Evolutionary conservation across 2,797 vertebrate species (phyloP).

Genomic region (Rousettus madagascariensis): DNA sequence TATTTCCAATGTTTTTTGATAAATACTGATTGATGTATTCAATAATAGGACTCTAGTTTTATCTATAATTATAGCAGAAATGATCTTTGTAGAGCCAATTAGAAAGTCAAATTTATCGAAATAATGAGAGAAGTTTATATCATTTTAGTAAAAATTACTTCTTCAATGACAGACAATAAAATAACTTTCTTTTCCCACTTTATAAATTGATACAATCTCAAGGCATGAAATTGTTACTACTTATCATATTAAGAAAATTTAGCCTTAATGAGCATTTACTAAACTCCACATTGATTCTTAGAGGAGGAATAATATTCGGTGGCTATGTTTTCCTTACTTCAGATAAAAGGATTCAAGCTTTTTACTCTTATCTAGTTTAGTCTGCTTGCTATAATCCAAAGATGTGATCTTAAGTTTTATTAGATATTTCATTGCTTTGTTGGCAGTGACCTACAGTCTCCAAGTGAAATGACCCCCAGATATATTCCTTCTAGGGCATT

Average conservation of each 20-base stretch:
- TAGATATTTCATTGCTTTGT: slow-evolving; percentile 81
- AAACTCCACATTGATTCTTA: slow-evolving; percentile 57
- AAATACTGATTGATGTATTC: background rate
- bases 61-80: slow-evolving; percentile 5
- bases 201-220: slow-evolving; percentile 69
- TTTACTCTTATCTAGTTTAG: slow-evolving; percentile 54
- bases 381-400: slow-evolving; percentile 66
- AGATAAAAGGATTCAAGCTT: slow-evolving; percentile 50
- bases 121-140: slow-evolving; percentile 71
- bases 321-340: slow-evolving; percentile 37
- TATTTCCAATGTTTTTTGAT: background rate
- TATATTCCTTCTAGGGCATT: slow-evolving; percentile 77
- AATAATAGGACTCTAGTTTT: background rate
- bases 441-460: slow-evolving; percentile 76
- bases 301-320: slow-evolving; percentile 36
- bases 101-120: slow-evolving; percentile 63
- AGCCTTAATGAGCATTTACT: slow-evolving; percentile 67
- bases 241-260: slow-evolving; percentile 76
- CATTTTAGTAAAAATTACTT: slow-evolving; percentile 77
- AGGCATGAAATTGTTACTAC: slow-evolving; percentile 75
- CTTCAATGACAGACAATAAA: slow-evolving; percentile 66
- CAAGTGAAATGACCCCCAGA: slow-evolving; percentile 78
- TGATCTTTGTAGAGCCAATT: background rate
- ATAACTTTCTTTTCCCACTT: slow-evolving; percentile 75
- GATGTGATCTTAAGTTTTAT: slow-evolving; percentile 74